Percentiles rank a stretch among this genome's conserved stretches.
Conservation (phyloP, 1,140 invertebrate species). For the Drosophila aff. region DNA sequence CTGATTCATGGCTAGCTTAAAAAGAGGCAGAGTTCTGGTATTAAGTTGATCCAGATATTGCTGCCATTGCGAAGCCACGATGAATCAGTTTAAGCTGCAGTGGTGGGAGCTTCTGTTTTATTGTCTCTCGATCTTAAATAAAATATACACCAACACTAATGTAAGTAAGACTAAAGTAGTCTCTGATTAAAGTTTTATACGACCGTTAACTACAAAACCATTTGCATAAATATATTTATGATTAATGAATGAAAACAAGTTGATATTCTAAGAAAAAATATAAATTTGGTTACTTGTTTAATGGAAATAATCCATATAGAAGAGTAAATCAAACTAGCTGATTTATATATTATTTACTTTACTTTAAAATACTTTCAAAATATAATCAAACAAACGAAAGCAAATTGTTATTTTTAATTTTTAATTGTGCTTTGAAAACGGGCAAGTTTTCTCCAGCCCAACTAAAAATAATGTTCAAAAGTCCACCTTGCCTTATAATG, state of each 20-base stretch:
- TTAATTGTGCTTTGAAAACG: not conserved
- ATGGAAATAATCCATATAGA: not conserved
- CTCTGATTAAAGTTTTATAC: not conserved
- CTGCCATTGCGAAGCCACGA: not conserved
- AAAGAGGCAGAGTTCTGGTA: constrained; percentile 7
- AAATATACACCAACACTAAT: not conserved
- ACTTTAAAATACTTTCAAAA: not conserved
- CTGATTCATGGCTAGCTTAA: constrained; percentile 24
- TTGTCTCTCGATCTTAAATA: no score
- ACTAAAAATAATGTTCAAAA: constrained; percentile 21
- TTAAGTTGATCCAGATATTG: constrained; percentile 19
- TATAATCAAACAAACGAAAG: not conserved
- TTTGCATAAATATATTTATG: not conserved
- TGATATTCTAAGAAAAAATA: not conserved
- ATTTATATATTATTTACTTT: not conserved
- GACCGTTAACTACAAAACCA: not conserved
- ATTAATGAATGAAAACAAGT: no score
- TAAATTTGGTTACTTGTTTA: not conserved
- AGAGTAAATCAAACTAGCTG: not conserved
- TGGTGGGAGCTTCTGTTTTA: not conserved
- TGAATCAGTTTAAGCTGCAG: not conserved
- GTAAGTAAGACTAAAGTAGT: not conserved
- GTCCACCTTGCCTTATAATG: constrained; percentile 49
- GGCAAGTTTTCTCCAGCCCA: constrained; percentile 50
- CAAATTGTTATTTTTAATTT: constrained; percentile 31